Evolutionary conservation across 1,140 invertebrate species (phyloP).

Genomic region (Delia radicum): DNA sequence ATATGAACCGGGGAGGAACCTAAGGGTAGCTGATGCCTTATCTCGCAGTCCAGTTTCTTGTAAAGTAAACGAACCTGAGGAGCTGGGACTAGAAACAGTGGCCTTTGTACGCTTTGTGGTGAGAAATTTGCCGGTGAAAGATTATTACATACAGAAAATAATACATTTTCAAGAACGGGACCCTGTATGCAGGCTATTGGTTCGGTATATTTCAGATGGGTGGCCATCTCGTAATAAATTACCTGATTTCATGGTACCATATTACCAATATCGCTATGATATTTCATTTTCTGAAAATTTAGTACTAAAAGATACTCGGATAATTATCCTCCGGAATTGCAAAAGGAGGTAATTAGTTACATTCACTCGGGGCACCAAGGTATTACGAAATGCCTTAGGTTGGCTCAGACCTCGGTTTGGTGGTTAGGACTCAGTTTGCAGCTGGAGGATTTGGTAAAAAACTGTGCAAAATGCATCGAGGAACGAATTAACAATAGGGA

Average conservation of each 20-base stretch:
- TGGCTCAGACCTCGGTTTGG: slow-evolving; percentile 32
- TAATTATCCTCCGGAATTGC: slow-evolving; percentile 33
- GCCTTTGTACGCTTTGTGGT: background rate
- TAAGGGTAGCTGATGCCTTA: slow-evolving; percentile 46
- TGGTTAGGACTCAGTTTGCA: slow-evolving; percentile 36
- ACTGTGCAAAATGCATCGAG: background rate
- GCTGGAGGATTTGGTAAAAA: slow-evolving; percentile 20
- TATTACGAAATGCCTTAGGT: slow-evolving; percentile 34
- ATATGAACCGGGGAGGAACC: slow-evolving; percentile 43
- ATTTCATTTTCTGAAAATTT: background rate
- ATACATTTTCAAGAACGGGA: background rate
- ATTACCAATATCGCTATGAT: slow-evolving; percentile 28
- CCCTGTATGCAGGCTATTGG: slow-evolving; percentile 23
- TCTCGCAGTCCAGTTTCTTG: slow-evolving; percentile 34
- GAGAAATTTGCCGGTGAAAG: background rate
- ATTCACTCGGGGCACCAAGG: slow-evolving; percentile 29
- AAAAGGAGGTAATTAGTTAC: background rate
- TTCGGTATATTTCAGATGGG: slow-evolving; percentile 29
- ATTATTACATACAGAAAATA: background rate
- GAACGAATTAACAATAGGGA: no score
- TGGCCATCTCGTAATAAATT: background rate
- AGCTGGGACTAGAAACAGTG: background rate
- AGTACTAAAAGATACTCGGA: slow-evolving; percentile 24
- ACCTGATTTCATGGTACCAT: slow-evolving; percentile 24
- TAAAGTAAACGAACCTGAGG: slow-evolving; percentile 26